Evolutionary conservation across 2,888 invertebrate species (phyloP), one percentile per base, ranked within the genome.

Genomic region (Rhimphoctona megacephalus): DNA sequence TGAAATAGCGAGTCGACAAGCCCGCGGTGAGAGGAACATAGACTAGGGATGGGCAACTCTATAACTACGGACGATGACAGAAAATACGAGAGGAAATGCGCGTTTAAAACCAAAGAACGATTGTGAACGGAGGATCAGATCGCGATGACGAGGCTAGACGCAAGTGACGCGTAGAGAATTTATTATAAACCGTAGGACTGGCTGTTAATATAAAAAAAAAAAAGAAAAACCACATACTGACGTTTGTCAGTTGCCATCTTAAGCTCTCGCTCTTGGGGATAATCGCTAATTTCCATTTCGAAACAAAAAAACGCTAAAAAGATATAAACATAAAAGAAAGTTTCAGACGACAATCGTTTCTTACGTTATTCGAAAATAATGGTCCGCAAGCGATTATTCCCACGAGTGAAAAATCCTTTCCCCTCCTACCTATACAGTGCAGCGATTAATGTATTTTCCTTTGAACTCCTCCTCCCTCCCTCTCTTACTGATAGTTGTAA

Each of bases 91-190:
- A 36, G 25, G 25, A 36, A 49, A 73, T 52, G 67, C 57, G 66
- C 54, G 76, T 72, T 77, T 5, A 66, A 83, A 83, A 83, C 86
- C 86, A 86, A 86, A 86, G 86, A 86, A 73, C 72, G 67, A 73
- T 76, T 72, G 33, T 70, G 36, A 79, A 64, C 11, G 19, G 46
- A 76, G 46, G 69, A 73, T 76, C 39, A 64, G 72, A 69, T 80
- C 81, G 80, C 69, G 66, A 36, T 33, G 43, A 52, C 73, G 81
- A 69, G 64, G 36, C 76, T 74, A 70, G 49, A 64, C 39, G 72
- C 54, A 70, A 81, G 73, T 46, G 77, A 67, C 43, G 81, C 43
- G 74, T 76, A 83, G 81, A 73, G 25, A 86, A 81, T 81, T 74
- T 54, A 54, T 82, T 72, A 61, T 36, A 83, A 80, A 85, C 72